Evolutionary conservation across 2,888 invertebrate genomes (phyloP).

Genomic region (Syritta pipiens): DNA sequence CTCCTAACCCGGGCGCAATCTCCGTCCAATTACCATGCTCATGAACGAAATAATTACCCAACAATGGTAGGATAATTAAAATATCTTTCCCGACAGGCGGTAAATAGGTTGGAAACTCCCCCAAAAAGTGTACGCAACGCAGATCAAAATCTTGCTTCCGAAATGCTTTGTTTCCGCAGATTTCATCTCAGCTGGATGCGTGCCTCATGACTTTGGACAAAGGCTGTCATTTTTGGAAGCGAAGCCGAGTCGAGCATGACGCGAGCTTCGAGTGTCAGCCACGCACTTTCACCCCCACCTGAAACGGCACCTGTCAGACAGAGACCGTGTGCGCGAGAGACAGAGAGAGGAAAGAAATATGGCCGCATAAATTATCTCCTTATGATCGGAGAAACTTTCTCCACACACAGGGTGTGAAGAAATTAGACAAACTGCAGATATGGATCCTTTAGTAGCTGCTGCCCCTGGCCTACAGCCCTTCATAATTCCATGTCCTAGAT

Average conservation of each 20-base stretch:
- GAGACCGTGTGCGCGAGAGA: slow-evolving; percentile 34
- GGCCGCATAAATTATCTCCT: slow-evolving; percentile 68
- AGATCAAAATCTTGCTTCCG: slow-evolving; percentile 36
- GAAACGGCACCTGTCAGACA: slow-evolving; percentile 47
- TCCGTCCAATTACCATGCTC: slow-evolving; percentile 59
- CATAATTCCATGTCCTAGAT: slow-evolving; percentile 63
- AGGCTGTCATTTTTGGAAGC: slow-evolving; percentile 34
- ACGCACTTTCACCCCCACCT: slow-evolving; percentile 21
- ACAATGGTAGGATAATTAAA: slow-evolving; percentile 68
- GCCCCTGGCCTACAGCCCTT: slow-evolving; percentile 53
- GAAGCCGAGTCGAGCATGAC: slow-evolving; percentile 51
- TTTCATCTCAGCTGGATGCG: slow-evolving; percentile 58
- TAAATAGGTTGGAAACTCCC: slow-evolving; percentile 59
- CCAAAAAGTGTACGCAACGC: not conserved
- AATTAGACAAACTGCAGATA: slow-evolving; percentile 67
- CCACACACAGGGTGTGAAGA: slow-evolving; percentile 69
- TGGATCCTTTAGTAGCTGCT: slow-evolving; percentile 63
- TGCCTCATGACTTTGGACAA: slow-evolving; percentile 60
- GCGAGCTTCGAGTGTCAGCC: slow-evolving; percentile 17
- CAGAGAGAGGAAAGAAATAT: slow-evolving; percentile 46
- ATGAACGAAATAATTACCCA: slow-evolving; percentile 67
- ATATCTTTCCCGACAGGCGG: slow-evolving; percentile 65
- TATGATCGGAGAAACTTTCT: slow-evolving; percentile 68
- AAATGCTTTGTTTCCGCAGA: slow-evolving; percentile 26
- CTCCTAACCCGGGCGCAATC: slow-evolving; percentile 50